These are phyloP conservation scores for Scaptodrosophila lebanonensis DNA, from an alignment of 1,140 invertebrate genomes.

Conservation along the genomic window DNA sequence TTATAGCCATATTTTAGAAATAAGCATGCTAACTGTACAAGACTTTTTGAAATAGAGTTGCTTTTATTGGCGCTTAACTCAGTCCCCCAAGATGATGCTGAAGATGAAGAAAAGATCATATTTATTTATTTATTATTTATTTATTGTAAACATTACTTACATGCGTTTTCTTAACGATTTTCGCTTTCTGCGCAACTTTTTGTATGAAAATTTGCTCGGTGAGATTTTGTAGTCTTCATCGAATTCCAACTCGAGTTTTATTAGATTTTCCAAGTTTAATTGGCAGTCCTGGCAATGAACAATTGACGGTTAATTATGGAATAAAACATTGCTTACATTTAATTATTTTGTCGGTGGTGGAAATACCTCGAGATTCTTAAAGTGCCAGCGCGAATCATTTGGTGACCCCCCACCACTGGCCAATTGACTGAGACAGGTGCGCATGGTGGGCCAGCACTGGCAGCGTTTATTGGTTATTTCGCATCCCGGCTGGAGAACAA, in stretches of 20 bases:
- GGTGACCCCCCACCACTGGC: constrained; percentile 45
- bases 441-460: constrained; percentile 72
- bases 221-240: constrained; percentile 77
- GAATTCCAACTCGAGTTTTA: constrained; percentile 74
- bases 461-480: constrained; percentile 76
- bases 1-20: constrained; percentile 66
- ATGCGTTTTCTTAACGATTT: constrained; percentile 63
- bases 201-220: constrained; percentile 74
- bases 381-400: constrained; percentile 66
- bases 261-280: constrained; percentile 74
- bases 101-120: constrained; percentile 1
- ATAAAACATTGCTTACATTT: neutral
- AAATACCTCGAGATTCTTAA: constrained; percentile 69
- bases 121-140: neutral
- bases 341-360: neutral
- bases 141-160: constrained; percentile 36
- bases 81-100: constrained; percentile 61
- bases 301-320: neutral
- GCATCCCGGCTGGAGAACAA: constrained; percentile 67
- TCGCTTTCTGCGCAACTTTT: constrained; percentile 72
- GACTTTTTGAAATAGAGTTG: constrained; percentile 42
- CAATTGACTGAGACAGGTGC: constrained; percentile 60
- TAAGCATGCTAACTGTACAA: constrained; percentile 72
- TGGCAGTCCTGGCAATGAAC: constrained; percentile 75
- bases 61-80: constrained; percentile 15